Base-by-base conservation (phyloP, 2,113 vertebrate species). In the Syrrhaptes paradoxus region DNA sequence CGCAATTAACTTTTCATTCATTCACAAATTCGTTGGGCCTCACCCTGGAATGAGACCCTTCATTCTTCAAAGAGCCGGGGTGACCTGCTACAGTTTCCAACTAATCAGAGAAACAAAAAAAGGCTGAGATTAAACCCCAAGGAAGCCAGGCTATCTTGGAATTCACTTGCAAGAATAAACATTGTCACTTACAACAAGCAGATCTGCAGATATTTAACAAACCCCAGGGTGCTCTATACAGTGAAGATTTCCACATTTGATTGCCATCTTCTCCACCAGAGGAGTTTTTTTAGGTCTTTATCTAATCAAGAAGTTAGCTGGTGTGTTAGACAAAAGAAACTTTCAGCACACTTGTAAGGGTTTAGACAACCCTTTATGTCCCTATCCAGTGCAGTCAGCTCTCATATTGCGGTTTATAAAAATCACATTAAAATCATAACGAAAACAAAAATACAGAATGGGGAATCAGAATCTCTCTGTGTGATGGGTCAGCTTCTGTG, bases 1-100 rank as follows among this genome's bases (percentile, higher is more conserved):
- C 65, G 97, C 97, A 97, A 98, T 98, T 98, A 98, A 98, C 96
- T 97, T 97, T 92, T 94, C 92, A 96, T 97, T 97, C 97, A 98
- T 98, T 98, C 98, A 98, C 96, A 98, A 98, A 98, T 98, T 97
- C 92, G 63, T 90, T 94, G 97, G 96, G 88, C 76, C 89, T 96
- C 94, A 93, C 96, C 96, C 95, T 97, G 96, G 95, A 98, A 98
- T 92, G 90, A 97, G 88, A 97, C 93, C 89, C 97, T 98, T 97
- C 59, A 78, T 98, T 97, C 96, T 98, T 98, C 96, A 98, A 97
- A 98, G 97, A 95, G 86, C 63, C 70, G 29, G 82, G 83, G 81
- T 97, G 94, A 97, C 97, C 96, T 96, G 82, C 94, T 95, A 96
- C 96, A 97, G 83, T 97, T 98, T 97, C 96, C 95, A 95, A 89